A percentile compares a stretch with the other conserved stretches of the same genome.
phyloP scores from a whole-genome alignment of 2,888 invertebrate genomes.

The Vanessa cardui region DNA sequence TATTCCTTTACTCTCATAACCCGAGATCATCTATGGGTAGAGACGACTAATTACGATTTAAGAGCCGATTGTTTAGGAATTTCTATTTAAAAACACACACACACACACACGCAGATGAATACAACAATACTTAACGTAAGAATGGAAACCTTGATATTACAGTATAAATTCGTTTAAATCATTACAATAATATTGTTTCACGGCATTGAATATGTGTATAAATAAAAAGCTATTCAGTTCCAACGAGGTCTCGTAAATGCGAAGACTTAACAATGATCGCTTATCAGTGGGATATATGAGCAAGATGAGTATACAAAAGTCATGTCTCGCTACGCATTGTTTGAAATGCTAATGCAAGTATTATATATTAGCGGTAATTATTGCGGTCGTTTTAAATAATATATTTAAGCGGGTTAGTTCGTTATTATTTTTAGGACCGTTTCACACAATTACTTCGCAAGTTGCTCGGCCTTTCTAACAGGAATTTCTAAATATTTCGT shows the following conservation, averaged over 20 bases:
- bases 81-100: too few species aligned
- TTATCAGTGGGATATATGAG: conserved; percentile 17
- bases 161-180: neutral
- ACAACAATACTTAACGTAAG: too few species aligned
- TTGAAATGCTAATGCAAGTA: conserved; percentile 4
- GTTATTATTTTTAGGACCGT: conserved; percentile 6
- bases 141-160: too few species aligned
- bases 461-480: conserved; percentile 12
- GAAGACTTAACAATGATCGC: conserved; percentile 5
- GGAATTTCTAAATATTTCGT: conserved; percentile 9
- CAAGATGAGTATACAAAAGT: conserved; percentile 20
- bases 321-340: conserved; percentile 11
- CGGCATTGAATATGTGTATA: neutral
- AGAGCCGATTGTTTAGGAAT: too few species aligned
- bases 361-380: neutral
- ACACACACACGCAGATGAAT: too few species aligned
- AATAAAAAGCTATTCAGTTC: conserved; percentile 3
- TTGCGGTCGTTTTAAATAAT: conserved; percentile 8
- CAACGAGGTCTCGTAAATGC: neutral
- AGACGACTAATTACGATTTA: too few species aligned
- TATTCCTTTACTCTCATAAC: too few species aligned
- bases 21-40: too few species aligned
- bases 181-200: neutral
- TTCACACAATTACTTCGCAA: conserved; percentile 9
- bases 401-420: neutral